Evolutionary conservation across 2,888 invertebrate genomes (phyloP), one percentile per base, ranked within the genome.

Genomic region (Erannis defoliaria): DNA sequence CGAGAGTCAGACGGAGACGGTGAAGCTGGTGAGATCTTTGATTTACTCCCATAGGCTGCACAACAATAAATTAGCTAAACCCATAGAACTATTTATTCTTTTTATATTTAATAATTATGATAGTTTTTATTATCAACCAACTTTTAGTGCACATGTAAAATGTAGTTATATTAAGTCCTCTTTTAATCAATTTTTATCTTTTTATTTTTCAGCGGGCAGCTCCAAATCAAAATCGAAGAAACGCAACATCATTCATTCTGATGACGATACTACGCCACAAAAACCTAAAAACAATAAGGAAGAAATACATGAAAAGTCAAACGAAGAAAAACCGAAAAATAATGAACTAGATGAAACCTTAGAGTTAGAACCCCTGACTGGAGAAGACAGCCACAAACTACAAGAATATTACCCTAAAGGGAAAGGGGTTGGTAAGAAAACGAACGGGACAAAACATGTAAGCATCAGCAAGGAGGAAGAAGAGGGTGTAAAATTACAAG

Each of bases 301-400:
- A 19, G 19, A 19, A 40, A 19, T 19, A 9, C 18, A 40, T 2
- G 10, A 12, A 19, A 1, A 9, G 12, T 1, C 6, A 42, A 23
- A 42, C n/a, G 8, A 21, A 6, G 78, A 77, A 16, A 67, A 50
- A 21, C 83, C 88, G 0, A 85, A 75, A 21, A 90, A 90, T 56
- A 71, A 35, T 0, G 86, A 66, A 1, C 49, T 91, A 21, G 89
- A 91, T 0, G 90, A 89, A 23, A 78, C 82, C 0, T 71, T 89
- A 0, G 76, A 80, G 0, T 37, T 93, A 1, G 82, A 85, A 53
- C 85, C 86, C 0, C 50, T 93, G 0, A 82, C 68, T 0, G 90
- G 92, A 0, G 90, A 90, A 5, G 71, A 80, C 23, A 85, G 89
- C 21, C 91, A 90, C 61, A 93, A 89, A 65, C 82, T 92, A 0